These are phyloP conservation scores for Leptobrachium leishanense DNA, from an alignment of 2,113 vertebrate species.

Conservation along the genomic window DNA sequence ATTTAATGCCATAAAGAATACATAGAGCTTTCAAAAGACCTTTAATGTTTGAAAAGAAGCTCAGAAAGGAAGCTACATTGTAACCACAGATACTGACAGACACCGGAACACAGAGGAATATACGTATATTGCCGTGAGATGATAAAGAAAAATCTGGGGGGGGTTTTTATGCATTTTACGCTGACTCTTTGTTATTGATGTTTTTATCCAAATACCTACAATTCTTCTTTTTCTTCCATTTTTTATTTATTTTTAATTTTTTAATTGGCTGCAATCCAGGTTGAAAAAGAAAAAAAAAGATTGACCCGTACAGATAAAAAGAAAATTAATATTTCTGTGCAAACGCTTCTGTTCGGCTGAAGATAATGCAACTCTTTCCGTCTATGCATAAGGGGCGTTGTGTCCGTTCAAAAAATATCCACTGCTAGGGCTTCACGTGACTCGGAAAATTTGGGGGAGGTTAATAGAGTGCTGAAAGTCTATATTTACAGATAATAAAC, in stretches of 20 bases:
- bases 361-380: conserved; percentile 23
- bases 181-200: conserved; percentile 29
- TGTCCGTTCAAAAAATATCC: neutral
- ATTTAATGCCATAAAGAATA: conserved; percentile 28
- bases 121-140: conserved; percentile 15
- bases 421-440: conserved; percentile 4
- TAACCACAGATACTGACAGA: conserved; percentile 16
- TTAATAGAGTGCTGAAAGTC: conserved; percentile 36
- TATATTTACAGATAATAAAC: conserved; percentile 36
- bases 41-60: conserved; percentile 34
- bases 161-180: conserved; percentile 42
- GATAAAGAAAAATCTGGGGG: conserved; percentile 24
- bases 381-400: conserved; percentile 10
- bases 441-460: conserved; percentile 13
- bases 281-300: conserved; percentile 37
- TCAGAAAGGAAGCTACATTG: conserved; percentile 1
- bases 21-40: conserved; percentile 18
- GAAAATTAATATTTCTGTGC: conserved; percentile 38
- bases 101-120: conserved; percentile 15
- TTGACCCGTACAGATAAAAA: conserved; percentile 39
- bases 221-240: conserved; percentile 19
- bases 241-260: conserved; percentile 7
- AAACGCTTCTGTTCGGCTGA: conserved; percentile 1
- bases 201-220: conserved; percentile 33
- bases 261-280: conserved; percentile 41